phyloP scores from a whole-genome alignment of 2,888 invertebrate genomes.

The Petrolisthes manimaculis region DNA sequence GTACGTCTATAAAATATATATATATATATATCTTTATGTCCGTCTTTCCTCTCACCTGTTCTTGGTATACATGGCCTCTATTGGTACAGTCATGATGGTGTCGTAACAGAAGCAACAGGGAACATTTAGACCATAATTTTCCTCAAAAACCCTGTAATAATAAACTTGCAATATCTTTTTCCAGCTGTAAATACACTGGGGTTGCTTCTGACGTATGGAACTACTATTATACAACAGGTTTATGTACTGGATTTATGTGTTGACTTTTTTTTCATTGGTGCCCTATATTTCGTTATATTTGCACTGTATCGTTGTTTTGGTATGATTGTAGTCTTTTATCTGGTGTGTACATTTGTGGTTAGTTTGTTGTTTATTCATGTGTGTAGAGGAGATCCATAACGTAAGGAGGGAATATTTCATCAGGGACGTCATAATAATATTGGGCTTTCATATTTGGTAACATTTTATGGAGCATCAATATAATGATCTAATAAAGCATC shows the following conservation, averaged over 20 bases:
- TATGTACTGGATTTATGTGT: neutral
- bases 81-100: slow-evolving; percentile 48
- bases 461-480: neutral
- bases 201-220: neutral
- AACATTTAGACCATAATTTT: slow-evolving; percentile 1
- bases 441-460: neutral
- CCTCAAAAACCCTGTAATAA: neutral
- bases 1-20: too few species aligned
- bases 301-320: too few species aligned
- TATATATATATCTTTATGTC: too few species aligned
- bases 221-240: neutral
- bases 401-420: neutral
- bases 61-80: slow-evolving; percentile 50
- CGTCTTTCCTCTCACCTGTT: slow-evolving; percentile 33
- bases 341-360: too few species aligned
- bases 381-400: too few species aligned
- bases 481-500: neutral
- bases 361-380: too few species aligned
- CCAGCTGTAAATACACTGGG: slow-evolving; percentile 48
- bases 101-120: neutral
- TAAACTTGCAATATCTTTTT: neutral
- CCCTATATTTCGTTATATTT: too few species aligned
- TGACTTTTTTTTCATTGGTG: too few species aligned
- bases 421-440: slow-evolving; percentile 14
- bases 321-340: too few species aligned